Base-by-base conservation (phyloP, 2,797 vertebrate genomes). In the Xyrichtys novacula region DNA sequence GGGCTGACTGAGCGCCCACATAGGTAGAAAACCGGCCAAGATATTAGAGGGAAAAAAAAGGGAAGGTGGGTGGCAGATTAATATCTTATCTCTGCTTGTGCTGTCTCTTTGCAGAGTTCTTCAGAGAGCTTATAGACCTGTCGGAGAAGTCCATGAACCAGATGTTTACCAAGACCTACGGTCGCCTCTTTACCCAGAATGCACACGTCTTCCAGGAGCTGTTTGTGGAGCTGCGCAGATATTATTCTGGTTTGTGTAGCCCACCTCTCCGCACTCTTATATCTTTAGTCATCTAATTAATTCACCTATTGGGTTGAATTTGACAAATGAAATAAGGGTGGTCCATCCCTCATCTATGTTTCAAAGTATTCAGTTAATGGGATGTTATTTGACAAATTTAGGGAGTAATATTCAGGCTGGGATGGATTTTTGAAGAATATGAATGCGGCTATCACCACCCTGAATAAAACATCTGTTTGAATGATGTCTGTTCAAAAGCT, bases 121-220 rank as follows among this genome's bases (percentile, higher is more conserved):
- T 97, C 90, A 91, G 89, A 65, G 96, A 96, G 85, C 91, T 96
- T 39, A 95, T 96, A 54, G 94, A 95, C 26, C 73, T 94, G 50
- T 94, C 96, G 0, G 96, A 97, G 87, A 96, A 93, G 85, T 95
- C 95, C 3, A 94, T 96, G 92, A 94, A 95, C 80, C 93, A 95
- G 89, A 96, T 96, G 95, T 96, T 96, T 76, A 95, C 94, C 20
- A 95, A 95, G 77, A 96, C 95, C 44, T 97, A 96, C 2, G 96
- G 96, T 42, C 94, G 89, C 23, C 93, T 96, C 52, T 97, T 96
- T 84, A 92, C 94, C 22, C 95, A 96, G 87, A 95, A 97, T 6
- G 92, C 93, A 1, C 91, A 89, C 10, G 92, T 97, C 82, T 97
- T 97, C 91, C 95, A 93, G 71, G 94, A 95, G 72, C 91, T 97